phyloP scores from a whole-genome alignment of 64 coral and sea anemone species.

The Pocillopora damicornis region DNA sequence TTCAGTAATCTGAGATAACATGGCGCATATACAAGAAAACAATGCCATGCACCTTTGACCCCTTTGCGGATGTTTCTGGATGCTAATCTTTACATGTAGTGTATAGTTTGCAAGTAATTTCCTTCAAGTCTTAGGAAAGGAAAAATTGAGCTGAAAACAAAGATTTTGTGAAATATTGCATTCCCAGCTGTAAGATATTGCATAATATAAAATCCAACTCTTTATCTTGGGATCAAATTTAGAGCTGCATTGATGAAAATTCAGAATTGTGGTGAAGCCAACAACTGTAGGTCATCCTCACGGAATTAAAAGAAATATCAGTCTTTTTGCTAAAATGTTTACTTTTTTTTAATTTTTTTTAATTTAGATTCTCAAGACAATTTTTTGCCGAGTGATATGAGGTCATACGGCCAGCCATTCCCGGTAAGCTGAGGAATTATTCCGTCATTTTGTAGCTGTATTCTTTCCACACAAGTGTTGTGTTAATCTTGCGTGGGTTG shows the following conservation, averaged over 20 bases:
- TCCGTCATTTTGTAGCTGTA: neutral
- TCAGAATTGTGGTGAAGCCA: neutral
- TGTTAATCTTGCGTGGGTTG: neutral
- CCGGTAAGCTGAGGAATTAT: neutral
- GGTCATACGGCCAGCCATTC: neutral
- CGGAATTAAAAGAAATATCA: neutral
- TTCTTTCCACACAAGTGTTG: neutral
- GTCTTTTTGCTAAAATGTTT: neutral
- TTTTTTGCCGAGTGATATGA: constrained; percentile 6
- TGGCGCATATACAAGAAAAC: neutral
- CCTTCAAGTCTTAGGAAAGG: neutral
- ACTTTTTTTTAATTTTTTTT: neutral
- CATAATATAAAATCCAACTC: neutral
- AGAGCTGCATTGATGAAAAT: neutral
- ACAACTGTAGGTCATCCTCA: neutral
- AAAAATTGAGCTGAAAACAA: neutral
- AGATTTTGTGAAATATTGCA: neutral
- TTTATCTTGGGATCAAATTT: neutral
- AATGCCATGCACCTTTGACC: constrained; percentile 12
- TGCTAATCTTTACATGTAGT: neutral
- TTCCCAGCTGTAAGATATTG: neutral
- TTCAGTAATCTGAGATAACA: constrained; percentile 2
- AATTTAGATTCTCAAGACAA: constrained; percentile 11
- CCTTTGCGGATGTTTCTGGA: neutral
- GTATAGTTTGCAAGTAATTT: neutral